These are phyloP conservation scores for Diarsia mendica DNA, from an alignment of 2,888 invertebrate species.

Conservation along the genomic window DNA sequence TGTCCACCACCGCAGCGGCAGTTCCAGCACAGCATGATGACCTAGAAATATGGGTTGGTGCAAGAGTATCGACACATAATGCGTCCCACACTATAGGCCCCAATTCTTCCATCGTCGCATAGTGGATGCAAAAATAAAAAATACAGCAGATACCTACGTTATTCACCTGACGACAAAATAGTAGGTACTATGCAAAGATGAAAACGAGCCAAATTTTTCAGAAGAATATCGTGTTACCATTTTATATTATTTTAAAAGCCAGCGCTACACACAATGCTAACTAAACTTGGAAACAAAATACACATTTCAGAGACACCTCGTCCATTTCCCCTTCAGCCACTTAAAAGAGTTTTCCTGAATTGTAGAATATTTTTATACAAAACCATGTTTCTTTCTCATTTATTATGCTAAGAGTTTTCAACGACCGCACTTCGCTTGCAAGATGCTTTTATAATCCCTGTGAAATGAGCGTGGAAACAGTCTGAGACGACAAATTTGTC, in stretches of 20 bases:
- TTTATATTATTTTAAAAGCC: not conserved
- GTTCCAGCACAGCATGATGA: too few relatives aligned
- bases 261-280: not conserved
- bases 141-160: not conserved
- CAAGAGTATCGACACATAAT: too few relatives aligned
- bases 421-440: conserved; percentile 53
- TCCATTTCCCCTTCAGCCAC: conserved; percentile 22
- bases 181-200: not conserved
- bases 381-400: conserved; percentile 51
- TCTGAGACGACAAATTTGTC: conserved; percentile 54
- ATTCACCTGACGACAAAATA: not conserved
- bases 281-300: not conserved
- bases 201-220: not conserved
- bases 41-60: too few relatives aligned
- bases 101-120: too few relatives aligned
- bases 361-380: conserved; percentile 42
- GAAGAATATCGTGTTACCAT: not conserved
- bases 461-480: conserved; percentile 53
- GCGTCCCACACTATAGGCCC: too few relatives aligned
- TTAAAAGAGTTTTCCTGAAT: conserved; percentile 31
- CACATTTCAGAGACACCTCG: not conserved
- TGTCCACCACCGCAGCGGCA: too few relatives aligned
- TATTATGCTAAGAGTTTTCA: conserved; percentile 59
- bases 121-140: not conserved
- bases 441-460: conserved; percentile 58